Base-by-base conservation (phyloP, 1,140 invertebrate species). In the Drosophila grimshawi region DNA sequence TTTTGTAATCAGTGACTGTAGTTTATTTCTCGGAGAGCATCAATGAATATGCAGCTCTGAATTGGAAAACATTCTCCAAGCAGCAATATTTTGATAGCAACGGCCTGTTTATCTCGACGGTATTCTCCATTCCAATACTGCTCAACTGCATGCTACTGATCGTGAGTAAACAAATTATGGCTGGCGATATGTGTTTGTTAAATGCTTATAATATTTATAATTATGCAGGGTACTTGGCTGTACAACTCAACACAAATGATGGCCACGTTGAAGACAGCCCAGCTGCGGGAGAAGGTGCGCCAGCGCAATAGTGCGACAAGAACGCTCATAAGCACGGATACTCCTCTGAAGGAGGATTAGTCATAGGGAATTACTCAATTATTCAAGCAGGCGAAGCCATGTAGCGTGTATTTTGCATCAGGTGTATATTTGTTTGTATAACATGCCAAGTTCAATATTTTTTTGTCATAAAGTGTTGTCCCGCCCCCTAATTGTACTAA, bases 41-140 rank as follows among this genome's bases (percentile, higher is more conserved):
- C 65, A 98, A 98, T 92, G 95, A 97, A 94, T 94, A 97, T 59
- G 97, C 96, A 19, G 96, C 97, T 0, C 94, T 94, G 73, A 96
- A 97, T 93, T 98, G 97, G 97, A 95, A 96, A 83, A 93, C 95
- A 51, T 98, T 98, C 92, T 97, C 97, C 5, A 95, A 95, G 72
- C 97, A 98, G 80, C 97, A 98, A 90, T 98, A 98, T 93, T 98
- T 98, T 93, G 97, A 98, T 92, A 97, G 96, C 76, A 97, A 97
- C 93, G 97, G 97, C 41, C 93, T 98, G 64, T 98, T 98, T 92
- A 98, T 98, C 94, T 98, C 97, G 7, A 94, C 98, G 11, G 96
- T 98, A 8, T 98, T 98, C 93, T 98, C 97, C 5, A 95, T 97
- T 82, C 97, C 97, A 48, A 96, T 98, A 80, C 93, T 98, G 65